These are phyloP conservation scores for Euwallacea similis DNA, from an alignment of 1,140 invertebrate genomes.

Conservation along the genomic window DNA sequence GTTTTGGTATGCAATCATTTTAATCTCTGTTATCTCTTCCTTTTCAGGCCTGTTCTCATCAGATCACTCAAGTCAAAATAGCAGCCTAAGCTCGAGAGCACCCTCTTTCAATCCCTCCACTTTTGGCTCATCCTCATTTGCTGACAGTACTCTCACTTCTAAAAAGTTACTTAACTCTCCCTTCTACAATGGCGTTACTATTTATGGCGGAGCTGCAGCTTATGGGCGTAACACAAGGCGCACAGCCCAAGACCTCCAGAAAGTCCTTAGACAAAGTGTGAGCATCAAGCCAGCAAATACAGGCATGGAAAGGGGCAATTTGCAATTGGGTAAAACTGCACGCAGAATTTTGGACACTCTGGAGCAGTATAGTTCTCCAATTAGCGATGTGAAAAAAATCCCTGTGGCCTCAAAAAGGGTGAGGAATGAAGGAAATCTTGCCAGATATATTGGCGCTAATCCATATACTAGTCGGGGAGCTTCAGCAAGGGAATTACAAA, in stretches of 20 bases:
- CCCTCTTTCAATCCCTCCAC: conserved; percentile 63
- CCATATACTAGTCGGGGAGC: conserved; percentile 43
- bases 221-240: conserved; percentile 57
- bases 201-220: conserved; percentile 76
- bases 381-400: conserved; percentile 72
- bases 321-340: conserved; percentile 60
- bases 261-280: conserved; percentile 44
- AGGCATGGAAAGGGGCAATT: conserved; percentile 33
- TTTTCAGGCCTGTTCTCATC: not conserved
- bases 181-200: conserved; percentile 79
- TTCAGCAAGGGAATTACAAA: conserved; percentile 57
- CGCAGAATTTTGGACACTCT: conserved; percentile 70
- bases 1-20: not conserved
- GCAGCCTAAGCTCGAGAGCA: conserved; percentile 56
- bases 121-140: conserved; percentile 51
- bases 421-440: conserved; percentile 32
- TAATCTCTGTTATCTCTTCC: not conserved
- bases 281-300: conserved; percentile 58
- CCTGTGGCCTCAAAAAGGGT: conserved; percentile 53
- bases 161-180: conserved; percentile 62
- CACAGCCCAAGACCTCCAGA: conserved; percentile 36
- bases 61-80: conserved; percentile 36
- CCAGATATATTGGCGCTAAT: conserved; percentile 46
- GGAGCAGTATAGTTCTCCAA: conserved; percentile 72
- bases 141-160: conserved; percentile 49